Conservation (phyloP, 2,888 invertebrate species). For the Nomada lathburiana region DNA sequence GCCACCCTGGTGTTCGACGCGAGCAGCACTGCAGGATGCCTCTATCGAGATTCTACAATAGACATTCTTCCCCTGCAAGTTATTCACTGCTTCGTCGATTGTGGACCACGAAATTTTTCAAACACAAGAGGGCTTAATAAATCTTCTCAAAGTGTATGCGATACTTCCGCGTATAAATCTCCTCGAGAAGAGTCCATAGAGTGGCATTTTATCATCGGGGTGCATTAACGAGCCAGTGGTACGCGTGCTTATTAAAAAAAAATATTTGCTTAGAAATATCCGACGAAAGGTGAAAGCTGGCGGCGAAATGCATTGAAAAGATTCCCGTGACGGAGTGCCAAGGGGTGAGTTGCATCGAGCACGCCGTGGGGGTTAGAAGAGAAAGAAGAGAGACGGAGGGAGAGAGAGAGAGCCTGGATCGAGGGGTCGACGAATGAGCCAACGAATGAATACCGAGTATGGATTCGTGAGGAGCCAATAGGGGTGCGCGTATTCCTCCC, state of each 20-base stretch:
- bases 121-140: too few species aligned
- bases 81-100: too few species aligned
- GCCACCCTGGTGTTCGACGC: neutral
- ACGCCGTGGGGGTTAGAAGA: slow-evolving; percentile 16
- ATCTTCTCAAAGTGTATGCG: too few species aligned
- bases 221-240: slow-evolving; percentile 3
- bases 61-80: too few species aligned
- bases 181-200: neutral
- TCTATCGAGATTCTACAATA: too few species aligned
- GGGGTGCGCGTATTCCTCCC: slow-evolving; percentile 70
- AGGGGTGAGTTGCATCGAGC: slow-evolving; percentile 58
- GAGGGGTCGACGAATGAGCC: slow-evolving; percentile 74
- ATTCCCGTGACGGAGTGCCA: slow-evolving; percentile 37
- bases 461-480: slow-evolving; percentile 78
- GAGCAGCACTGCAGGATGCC: neutral
- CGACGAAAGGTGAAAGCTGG: slow-evolving; percentile 70
- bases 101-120: too few species aligned
- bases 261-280: slow-evolving; percentile 71
- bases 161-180: neutral
- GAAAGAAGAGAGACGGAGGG: slow-evolving; percentile 19
- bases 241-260: slow-evolving; percentile 66
- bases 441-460: slow-evolving; percentile 77
- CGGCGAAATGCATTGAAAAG: slow-evolving; percentile 74
- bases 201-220: neutral
- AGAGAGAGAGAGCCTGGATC: slow-evolving; percentile 40